These are phyloP conservation scores for Paratilapia polleni DNA, from an alignment of 2,113 vertebrate genomes.

Conservation along the genomic window DNA sequence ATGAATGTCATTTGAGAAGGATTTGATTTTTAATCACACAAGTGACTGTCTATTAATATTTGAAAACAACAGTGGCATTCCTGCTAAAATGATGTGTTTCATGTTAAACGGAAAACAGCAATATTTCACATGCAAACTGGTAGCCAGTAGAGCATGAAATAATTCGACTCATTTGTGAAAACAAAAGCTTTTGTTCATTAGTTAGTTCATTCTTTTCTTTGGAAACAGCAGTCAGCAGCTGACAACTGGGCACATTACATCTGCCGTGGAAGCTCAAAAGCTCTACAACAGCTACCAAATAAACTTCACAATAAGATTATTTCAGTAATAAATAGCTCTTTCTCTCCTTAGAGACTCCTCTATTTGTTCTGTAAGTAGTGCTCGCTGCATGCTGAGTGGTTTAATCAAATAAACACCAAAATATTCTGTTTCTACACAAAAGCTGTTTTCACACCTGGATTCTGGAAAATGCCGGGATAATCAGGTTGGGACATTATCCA, in stretches of 20 bases:
- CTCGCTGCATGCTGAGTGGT: not conserved
- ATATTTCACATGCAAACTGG: not conserved
- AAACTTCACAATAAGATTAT: not conserved
- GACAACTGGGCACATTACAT: not conserved
- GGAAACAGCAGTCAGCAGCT: not conserved
- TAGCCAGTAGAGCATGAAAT: not conserved
- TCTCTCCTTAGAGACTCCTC: not conserved
- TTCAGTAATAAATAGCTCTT: conserved; percentile 1
- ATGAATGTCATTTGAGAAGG: conserved; percentile 18
- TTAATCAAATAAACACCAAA: conserved; percentile 2
- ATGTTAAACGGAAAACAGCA: not conserved
- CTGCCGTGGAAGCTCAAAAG: not conserved
- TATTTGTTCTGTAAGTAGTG: not conserved
- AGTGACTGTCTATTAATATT: not conserved
- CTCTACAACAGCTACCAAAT: not conserved
- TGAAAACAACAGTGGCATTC: not conserved
- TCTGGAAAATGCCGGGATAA: not conserved
- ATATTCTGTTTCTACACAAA: not conserved
- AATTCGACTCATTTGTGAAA: not conserved
- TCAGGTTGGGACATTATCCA: not conserved
- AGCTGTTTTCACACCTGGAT: not conserved
- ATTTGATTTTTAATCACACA: not conserved
- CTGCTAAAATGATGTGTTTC: not conserved
- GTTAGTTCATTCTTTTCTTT: not conserved
- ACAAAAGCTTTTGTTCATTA: conserved; percentile 7